Evolutionary conservation across 1,140 invertebrate genomes (phyloP).

Genomic region (Leptinotarsa undecemlineata): DNA sequence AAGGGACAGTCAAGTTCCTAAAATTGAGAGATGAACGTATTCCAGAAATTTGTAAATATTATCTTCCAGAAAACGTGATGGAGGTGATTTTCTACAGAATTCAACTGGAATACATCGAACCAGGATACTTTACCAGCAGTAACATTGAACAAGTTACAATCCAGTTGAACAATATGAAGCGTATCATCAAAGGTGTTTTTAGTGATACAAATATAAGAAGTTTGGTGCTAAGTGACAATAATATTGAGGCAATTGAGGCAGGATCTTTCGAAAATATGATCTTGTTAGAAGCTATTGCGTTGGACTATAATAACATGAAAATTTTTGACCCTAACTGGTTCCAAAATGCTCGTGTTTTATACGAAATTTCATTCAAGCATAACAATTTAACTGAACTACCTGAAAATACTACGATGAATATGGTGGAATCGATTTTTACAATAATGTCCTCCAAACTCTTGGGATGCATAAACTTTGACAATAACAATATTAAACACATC

Average conservation of each 20-base stretch:
- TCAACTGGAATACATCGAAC: slow-evolving; percentile 24
- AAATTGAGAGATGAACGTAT: slow-evolving; percentile 7
- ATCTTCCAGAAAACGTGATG: not conserved
- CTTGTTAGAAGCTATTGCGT: slow-evolving; percentile 19
- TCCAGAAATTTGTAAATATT: slow-evolving; percentile 9
- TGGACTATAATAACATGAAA: slow-evolving; percentile 26
- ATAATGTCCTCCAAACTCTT: not conserved
- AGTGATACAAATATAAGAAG: slow-evolving; percentile 23
- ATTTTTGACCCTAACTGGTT: slow-evolving; percentile 21
- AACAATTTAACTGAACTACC: slow-evolving; percentile 24
- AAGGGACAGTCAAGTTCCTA: slow-evolving; percentile 16
- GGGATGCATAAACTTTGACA: slow-evolving; percentile 21
- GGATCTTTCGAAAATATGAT: slow-evolving; percentile 20
- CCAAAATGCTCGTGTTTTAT: not conserved
- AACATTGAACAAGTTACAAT: slow-evolving; percentile 17
- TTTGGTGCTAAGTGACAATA: slow-evolving; percentile 21
- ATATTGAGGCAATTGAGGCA: slow-evolving; percentile 15
- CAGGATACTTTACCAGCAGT: slow-evolving; percentile 9
- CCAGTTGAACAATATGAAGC: slow-evolving; percentile 16
- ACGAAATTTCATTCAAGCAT: slow-evolving; percentile 22
- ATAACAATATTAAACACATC: slow-evolving; percentile 18
- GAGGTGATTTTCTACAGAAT: slow-evolving; percentile 13
- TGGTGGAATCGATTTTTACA: not conserved
- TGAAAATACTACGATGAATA: slow-evolving; percentile 16
- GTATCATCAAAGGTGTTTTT: slow-evolving; percentile 13